These are phyloP conservation scores for Drosophila sp. DNA, from an alignment of 1,140 invertebrate genomes.

Conservation along the genomic window DNA sequence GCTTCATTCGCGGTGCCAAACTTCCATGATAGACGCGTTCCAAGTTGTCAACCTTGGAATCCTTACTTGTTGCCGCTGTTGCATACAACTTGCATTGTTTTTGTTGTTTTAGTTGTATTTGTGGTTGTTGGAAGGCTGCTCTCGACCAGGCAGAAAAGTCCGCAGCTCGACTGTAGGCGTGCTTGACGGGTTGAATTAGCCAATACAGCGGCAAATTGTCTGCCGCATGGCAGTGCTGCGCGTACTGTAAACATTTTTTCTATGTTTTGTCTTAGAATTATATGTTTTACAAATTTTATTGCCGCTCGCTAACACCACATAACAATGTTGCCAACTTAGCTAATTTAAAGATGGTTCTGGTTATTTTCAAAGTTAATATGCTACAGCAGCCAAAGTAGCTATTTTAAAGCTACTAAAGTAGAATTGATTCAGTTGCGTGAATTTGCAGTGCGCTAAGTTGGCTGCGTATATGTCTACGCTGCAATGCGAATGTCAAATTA, in stretches of 20 bases:
- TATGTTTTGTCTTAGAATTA: conserved; percentile 16
- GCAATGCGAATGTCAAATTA: not conserved
- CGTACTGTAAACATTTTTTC: conserved; percentile 58
- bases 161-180: conserved; percentile 16
- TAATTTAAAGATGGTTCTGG: no score
- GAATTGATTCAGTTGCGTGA: not conserved
- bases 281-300: conserved; percentile 10
- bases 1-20: conserved; percentile 88
- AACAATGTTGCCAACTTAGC: no score
- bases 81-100: conserved; percentile 35
- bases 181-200: conserved; percentile 15
- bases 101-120: conserved; percentile 19
- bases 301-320: no score
- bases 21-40: conserved; percentile 87
- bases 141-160: conserved; percentile 24
- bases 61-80: conserved; percentile 27
- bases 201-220: conserved; percentile 30
- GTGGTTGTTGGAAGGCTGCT: conserved; percentile 14
- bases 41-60: conserved; percentile 28
- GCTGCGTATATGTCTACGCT: not conserved
- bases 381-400: no score
- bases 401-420: conserved; percentile 24
- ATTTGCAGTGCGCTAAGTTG: not conserved
- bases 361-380: no score
- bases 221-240: conserved; percentile 41